Conservation (phyloP, 2,113 vertebrate genomes). For the Silurus glanis region DNA sequence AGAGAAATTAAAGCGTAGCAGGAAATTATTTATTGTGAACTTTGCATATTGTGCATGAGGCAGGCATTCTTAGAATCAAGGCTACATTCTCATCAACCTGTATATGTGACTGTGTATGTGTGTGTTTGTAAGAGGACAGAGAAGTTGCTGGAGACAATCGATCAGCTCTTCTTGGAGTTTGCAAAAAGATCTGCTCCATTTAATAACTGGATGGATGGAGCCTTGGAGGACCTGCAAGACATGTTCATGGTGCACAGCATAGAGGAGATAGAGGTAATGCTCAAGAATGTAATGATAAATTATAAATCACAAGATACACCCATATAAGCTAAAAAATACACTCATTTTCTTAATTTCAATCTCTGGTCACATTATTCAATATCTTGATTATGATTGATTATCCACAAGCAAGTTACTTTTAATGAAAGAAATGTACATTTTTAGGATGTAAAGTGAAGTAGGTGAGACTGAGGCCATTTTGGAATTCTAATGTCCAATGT, state of each 20-base stretch:
- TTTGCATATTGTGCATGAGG: background rate
- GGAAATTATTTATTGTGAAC: background rate
- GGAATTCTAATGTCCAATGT: too few relatives aligned
- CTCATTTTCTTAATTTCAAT: too few relatives aligned
- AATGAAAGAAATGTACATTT: too few relatives aligned
- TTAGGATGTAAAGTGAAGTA: too few relatives aligned
- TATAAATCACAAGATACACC: background rate
- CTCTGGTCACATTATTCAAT: too few relatives aligned
- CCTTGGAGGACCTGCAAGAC: constrained; percentile 87
- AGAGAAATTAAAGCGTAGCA: background rate
- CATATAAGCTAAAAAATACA: background rate
- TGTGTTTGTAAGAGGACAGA: constrained; percentile 58
- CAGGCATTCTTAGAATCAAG: background rate
- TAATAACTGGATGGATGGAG: constrained; percentile 74
- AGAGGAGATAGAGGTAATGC: constrained; percentile 82
- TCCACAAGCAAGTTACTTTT: too few relatives aligned
- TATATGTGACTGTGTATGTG: constrained; percentile 2
- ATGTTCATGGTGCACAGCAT: constrained; percentile 88
- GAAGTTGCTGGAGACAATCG: constrained; percentile 66
- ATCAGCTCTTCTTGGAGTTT: constrained; percentile 66
- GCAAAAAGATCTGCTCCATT: constrained; percentile 64
- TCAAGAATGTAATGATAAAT: background rate
- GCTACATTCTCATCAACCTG: background rate
- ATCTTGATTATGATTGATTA: too few relatives aligned
- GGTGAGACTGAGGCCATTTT: too few relatives aligned